Conservation (phyloP, 2,888 invertebrate species). For the Brenthis daphne region DNA sequence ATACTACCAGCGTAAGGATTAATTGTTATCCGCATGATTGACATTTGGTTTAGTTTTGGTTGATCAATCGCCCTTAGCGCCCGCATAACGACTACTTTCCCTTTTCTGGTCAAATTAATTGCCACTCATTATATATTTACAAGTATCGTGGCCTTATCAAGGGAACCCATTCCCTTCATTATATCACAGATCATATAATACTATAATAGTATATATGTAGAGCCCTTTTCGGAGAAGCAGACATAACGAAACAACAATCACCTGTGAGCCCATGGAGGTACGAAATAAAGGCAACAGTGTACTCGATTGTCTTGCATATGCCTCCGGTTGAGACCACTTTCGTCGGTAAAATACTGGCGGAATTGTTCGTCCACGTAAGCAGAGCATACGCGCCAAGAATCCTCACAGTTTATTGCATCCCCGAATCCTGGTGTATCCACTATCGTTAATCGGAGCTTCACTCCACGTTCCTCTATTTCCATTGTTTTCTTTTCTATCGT, state of each 20-base stretch:
- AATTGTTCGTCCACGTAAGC: constrained; percentile 96
- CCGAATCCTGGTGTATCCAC: constrained; percentile 98
- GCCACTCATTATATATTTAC: no score
- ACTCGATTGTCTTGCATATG: constrained; percentile 98
- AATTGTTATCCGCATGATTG: no score
- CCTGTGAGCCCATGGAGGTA: constrained; percentile 98
- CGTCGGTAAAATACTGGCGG: constrained; percentile 92
- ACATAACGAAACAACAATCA: constrained; percentile 51
- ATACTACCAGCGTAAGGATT: no score
- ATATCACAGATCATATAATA: no score
- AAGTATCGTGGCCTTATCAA: no score
- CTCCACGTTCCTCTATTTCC: constrained; percentile 97
- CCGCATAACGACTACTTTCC: no score
- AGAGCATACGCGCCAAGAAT: constrained; percentile 95
- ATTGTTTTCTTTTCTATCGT: constrained; percentile 90
- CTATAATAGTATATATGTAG: no score
- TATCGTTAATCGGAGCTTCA: constrained; percentile 93
- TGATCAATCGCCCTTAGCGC: no score
- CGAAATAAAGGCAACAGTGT: constrained; percentile 97
- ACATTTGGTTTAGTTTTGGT: no score
- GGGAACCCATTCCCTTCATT: no score
- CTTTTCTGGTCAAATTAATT: no score
- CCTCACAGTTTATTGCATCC: constrained; percentile 95
- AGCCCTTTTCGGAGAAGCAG: no score
- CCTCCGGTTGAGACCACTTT: constrained; percentile 96